phyloP scores from a whole-genome alignment of 2,888 invertebrate species.

The Erynnis tages region DNA sequence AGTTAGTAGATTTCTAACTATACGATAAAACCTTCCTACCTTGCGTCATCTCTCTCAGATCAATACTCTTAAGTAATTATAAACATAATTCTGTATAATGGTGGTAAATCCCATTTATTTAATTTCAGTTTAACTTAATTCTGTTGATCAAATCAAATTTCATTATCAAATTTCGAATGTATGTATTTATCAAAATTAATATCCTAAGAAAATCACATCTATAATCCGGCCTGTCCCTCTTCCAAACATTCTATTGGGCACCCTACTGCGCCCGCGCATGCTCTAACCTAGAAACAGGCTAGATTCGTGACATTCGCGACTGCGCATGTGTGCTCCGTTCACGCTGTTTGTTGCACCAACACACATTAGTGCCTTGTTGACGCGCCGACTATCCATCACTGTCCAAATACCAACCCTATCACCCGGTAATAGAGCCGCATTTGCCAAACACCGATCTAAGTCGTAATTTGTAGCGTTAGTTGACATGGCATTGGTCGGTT shows the following conservation, averaged over 20 bases:
- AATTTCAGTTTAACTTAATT: too few species aligned
- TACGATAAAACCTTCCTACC: too few species aligned
- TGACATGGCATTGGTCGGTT: conserved; percentile 75
- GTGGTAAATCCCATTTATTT: too few species aligned
- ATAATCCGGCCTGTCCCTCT: background rate
- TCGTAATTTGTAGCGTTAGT: conserved; percentile 48
- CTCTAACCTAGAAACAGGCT: conserved; percentile 77
- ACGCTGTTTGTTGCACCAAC: conserved; percentile 51
- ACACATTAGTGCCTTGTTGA: conserved; percentile 42
- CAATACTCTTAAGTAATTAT: too few species aligned
- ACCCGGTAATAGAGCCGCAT: conserved; percentile 26
- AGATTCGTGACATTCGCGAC: conserved; percentile 73
- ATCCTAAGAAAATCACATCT: background rate
- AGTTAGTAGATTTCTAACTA: too few species aligned
- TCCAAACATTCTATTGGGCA: conserved; percentile 36
- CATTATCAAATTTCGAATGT: too few species aligned
- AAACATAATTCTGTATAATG: too few species aligned
- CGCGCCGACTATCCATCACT: conserved; percentile 28
- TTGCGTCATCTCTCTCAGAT: too few species aligned
- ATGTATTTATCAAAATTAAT: too few species aligned
- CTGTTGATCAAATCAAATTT: too few species aligned
- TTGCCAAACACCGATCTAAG: conserved; percentile 28
- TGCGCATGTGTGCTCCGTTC: conserved; percentile 52
- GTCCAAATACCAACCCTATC: conserved; percentile 31
- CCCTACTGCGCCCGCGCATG: conserved; percentile 63